These are phyloP conservation scores for Anastrepha ludens DNA, from an alignment of 1,140 invertebrate species.

Conservation along the genomic window DNA sequence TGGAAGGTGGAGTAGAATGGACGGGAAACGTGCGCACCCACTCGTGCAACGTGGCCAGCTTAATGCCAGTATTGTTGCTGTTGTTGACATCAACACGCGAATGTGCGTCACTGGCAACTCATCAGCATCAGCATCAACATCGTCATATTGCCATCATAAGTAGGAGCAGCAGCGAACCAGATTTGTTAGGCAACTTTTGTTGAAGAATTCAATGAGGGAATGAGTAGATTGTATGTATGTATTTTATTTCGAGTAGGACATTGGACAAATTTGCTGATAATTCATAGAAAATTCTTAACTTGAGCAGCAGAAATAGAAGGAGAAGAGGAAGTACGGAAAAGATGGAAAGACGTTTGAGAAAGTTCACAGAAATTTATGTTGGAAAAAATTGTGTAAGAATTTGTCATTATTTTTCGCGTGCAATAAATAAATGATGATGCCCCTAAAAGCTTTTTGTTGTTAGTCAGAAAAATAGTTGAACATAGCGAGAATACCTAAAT, in stretches of 20 bases:
- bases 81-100: constrained; percentile 45
- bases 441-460: constrained; percentile 32
- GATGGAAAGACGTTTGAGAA: background rate
- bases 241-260: background rate
- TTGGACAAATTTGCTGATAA: constrained; percentile 15
- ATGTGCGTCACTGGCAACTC: constrained; percentile 19
- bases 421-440: constrained; percentile 1
- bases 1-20: background rate
- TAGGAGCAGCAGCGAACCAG: background rate
- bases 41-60: constrained; percentile 19
- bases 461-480: background rate
- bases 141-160: background rate
- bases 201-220: constrained; percentile 10
- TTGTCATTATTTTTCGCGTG: constrained; percentile 6
- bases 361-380: background rate
- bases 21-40: background rate
- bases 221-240: background rate
- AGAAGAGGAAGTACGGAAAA: background rate
- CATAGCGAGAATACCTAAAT: background rate
- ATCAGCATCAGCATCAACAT: background rate
- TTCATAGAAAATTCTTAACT: constrained; percentile 12
- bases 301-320: background rate
- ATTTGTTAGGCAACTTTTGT: constrained; percentile 30
- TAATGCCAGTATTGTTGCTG: constrained; percentile 2
- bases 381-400: background rate